Evolutionary conservation across 2,113 vertebrate species (phyloP).

Genomic region (Microcebus murinus): DNA sequence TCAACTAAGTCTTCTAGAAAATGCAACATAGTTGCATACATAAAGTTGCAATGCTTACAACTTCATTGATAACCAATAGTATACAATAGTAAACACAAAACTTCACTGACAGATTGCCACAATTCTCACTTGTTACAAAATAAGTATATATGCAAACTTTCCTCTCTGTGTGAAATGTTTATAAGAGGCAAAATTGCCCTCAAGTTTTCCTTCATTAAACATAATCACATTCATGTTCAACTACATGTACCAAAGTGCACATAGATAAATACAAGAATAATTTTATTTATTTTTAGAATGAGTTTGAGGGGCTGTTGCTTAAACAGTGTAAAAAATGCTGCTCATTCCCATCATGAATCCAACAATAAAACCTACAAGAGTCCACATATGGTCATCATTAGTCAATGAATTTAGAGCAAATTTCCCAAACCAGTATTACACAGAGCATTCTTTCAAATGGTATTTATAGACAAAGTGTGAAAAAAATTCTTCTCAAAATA

Average conservation of each 20-base stretch:
- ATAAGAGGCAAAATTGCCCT: neutral
- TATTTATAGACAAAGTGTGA: neutral
- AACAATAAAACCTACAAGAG: neutral
- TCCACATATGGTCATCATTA: neutral
- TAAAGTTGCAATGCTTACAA: conserved; percentile 61
- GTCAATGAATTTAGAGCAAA: neutral
- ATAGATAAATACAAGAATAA: conserved; percentile 2
- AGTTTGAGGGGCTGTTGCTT: neutral
- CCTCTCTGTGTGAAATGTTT: neutral
- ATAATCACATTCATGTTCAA: neutral
- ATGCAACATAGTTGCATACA: conserved; percentile 61
- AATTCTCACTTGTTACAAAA: neutral
- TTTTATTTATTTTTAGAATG: neutral
- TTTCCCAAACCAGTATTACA: neutral
- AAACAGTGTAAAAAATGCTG: neutral
- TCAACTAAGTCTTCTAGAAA: conserved; percentile 60
- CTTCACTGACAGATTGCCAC: neutral
- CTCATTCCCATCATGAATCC: neutral
- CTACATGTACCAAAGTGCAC: neutral
- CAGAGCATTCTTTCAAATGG: neutral
- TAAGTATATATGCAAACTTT: neutral
- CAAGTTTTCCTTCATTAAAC: conserved; percentile 4
- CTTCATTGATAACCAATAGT: conserved; percentile 59
- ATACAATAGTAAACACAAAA: conserved; percentile 32
- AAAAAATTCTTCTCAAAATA: neutral